Conservation (phyloP, 1,140 invertebrate genomes). For the Pentalonia nigronervosa region DNA sequence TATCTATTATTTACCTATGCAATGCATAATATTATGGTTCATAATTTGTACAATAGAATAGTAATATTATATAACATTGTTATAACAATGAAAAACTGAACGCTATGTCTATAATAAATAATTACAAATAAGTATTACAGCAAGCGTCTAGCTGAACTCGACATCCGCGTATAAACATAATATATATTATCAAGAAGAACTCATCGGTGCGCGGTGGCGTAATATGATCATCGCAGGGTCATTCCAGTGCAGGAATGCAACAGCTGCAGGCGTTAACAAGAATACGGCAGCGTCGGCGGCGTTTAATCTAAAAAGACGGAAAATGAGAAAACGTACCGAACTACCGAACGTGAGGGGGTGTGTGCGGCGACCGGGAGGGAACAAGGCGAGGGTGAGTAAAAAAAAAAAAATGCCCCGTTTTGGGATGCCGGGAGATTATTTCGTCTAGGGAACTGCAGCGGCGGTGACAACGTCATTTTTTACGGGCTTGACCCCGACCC, state of each 20-base stretch:
- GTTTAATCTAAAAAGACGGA: slow-evolving; percentile 39
- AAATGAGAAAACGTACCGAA: slow-evolving; percentile 30
- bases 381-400: too few species aligned
- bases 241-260: not conserved
- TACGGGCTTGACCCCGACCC: slow-evolving; percentile 52
- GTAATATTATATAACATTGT: not conserved
- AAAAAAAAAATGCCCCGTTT: slow-evolving; percentile 27
- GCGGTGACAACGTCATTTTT: slow-evolving; percentile 33
- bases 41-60: not conserved
- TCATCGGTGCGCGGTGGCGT: not conserved
- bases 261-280: slow-evolving; percentile 17
- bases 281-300: not conserved
- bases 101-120: not conserved
- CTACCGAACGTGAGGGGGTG: too few species aligned
- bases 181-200: not conserved
- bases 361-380: too few species aligned
- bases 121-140: not conserved
- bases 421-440: slow-evolving; percentile 42
- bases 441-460: not conserved
- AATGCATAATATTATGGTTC: not conserved
- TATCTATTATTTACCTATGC: not conserved
- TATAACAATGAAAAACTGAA: not conserved
- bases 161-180: not conserved
- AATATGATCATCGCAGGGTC: not conserved
- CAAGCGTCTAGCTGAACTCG: not conserved